Percentiles rank a stretch among this genome's conserved stretches.
Evolutionary conservation across 2,888 invertebrate genomes (phyloP).

Genomic region (Uloborus plumipes): DNA sequence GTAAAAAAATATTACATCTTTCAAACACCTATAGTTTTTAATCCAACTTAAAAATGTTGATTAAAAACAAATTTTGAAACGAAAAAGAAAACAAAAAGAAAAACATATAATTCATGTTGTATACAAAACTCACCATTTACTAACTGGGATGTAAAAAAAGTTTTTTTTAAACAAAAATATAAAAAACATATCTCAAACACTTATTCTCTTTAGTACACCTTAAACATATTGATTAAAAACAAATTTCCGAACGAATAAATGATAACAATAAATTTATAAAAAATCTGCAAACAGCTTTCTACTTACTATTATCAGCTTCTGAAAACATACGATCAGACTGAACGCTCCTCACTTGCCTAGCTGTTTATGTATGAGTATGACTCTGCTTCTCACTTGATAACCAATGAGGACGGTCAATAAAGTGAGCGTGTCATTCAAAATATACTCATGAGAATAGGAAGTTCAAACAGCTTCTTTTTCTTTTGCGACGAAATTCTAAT

Average conservation of each 20-base stretch:
- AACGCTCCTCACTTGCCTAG: background rate
- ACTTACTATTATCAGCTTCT: conserved; percentile 2
- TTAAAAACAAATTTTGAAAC: no score
- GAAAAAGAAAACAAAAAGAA: background rate
- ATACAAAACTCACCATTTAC: no score
- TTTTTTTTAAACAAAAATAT: no score
- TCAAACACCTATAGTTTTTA: no score
- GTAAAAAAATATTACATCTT: no score
- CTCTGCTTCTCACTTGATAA: conserved; percentile 23
- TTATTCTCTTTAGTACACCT: no score
- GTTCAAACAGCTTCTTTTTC: conserved; percentile 56
- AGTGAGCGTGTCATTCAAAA: conserved; percentile 54
- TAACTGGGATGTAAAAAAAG: no score
- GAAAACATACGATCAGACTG: background rate
- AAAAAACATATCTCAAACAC: no score
- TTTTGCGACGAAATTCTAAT: conserved; percentile 43
- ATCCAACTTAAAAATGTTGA: no score
- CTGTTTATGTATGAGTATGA: conserved; percentile 19
- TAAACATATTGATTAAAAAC: no score
- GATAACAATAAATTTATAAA: background rate
- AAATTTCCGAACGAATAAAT: background rate
- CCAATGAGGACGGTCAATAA: conserved; percentile 55
- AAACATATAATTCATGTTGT: no score
- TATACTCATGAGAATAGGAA: conserved; percentile 54
- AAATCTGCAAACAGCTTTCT: background rate